Base-by-base conservation (phyloP, 2,113 vertebrate species). In the Tenebrosternarchus preto region DNA sequence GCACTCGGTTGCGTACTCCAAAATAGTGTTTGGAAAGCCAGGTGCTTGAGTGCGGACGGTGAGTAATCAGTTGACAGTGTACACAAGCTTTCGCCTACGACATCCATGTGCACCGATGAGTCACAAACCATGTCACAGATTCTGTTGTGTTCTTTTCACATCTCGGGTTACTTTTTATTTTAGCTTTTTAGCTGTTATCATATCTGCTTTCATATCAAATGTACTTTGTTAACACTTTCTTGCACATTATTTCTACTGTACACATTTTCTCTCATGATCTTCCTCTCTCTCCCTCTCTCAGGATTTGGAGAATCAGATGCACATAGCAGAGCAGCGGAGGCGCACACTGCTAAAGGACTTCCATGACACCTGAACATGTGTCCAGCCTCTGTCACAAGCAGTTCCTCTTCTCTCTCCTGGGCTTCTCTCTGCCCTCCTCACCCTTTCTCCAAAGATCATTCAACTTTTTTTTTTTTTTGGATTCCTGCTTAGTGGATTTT, bases 251-350 rank as follows among this genome's bases (percentile, higher is more conserved):
- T n/a, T n/a, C n/a, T n/a, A n/a, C n/a, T n/a, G n/a, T n/a, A n/a
- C n/a, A n/a, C n/a, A n/a, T n/a, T n/a, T 50, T 50, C 43, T 50
- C 15, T 15, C 11, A 9, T 50, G 43, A 12, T 15, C 1, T 43
- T 43, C 39, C 11, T 9, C 39, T 5, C 7, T 24, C 85, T 86
- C 87, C 83, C 36, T 31, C 67, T 77, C 4, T 8, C 89, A 99
- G 98, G 97, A 99, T 88, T 93, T 99, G 91, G 97, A 98, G 90
- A 99, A 99, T 88, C 98, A 99, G 94, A 99, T 99, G 98, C 97
- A 99, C 92, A 98, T 98, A 90, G 97, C 98, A 68, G 98, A 99
- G 92, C 97, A 99, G 93, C 95, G 95, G 90, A 94, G 97, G 87
- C 95, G 96, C 84, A 99, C 98, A 80, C 94, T 99, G 95, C 95